Base-by-base conservation (phyloP, 1,140 invertebrate genomes). In the Sarcophaga peregrina region DNA sequence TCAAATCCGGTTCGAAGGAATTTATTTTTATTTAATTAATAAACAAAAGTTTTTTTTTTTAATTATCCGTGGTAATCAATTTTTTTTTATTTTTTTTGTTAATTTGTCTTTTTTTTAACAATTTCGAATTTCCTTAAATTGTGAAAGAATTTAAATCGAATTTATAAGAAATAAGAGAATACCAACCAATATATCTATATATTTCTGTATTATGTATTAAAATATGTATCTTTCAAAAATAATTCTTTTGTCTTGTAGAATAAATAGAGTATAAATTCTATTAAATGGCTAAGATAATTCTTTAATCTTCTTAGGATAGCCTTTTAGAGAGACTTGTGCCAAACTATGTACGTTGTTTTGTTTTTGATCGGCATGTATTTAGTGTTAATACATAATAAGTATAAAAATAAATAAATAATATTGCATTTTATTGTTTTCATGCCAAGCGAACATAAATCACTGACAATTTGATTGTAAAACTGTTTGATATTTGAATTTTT, bases 1-100 rank as follows among this genome's bases (percentile, higher is more conserved):
- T 93, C 93, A 93, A 93, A 93, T 93, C 93, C 93, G 93, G 93
- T 92, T 93, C 93, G 93, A 93, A 93, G 93, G 93, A 93, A n/a
- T 76, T 0, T 7, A 45, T 74, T 74, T 74, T 74, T 37, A 4
- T 37, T 37, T 37, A 37, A 37, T 37, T 2, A 37, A 37, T 37
- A 2, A 37, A 37, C 25, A 37, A 37, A 37, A 4, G 1, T 37
- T 37, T 37, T 37, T 4, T 37, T 37, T 37, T 37, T 37, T 4
- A 37, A 37, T 2, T 37, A n/a, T n/a, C n/a, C n/a, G n/a, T n/a
- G n/a, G n/a, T 74, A 37, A 4, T 25, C 11, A 8, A 9, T 20
- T 73, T 72, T 73, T 73, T 46, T 47, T 46, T 11, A 46, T 46
- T 74, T 74, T 13, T 13, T 46, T 74, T 74, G n/a, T 46, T 46